Conservation (phyloP, 2,888 invertebrate species). For the Lacanobia oleracea region DNA sequence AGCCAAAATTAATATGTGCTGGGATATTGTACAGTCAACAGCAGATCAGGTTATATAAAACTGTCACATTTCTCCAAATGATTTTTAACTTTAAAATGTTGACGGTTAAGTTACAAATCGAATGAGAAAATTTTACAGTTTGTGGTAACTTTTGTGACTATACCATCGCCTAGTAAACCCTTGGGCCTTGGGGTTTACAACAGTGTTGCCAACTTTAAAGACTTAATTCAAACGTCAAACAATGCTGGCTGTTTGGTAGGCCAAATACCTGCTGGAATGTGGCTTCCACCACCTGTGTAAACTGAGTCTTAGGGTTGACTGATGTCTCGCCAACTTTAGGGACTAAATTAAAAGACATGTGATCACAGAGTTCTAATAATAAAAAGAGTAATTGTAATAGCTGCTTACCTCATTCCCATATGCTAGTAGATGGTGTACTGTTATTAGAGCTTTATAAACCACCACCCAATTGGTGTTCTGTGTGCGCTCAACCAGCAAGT, state of each 20-base stretch:
- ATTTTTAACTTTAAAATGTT: too few relatives aligned
- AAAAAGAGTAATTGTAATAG: conserved; percentile 5
- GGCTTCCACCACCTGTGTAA: too few relatives aligned
- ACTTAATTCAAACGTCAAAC: background rate
- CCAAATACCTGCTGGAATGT: too few relatives aligned
- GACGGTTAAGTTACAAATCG: too few relatives aligned
- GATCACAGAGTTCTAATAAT: too few relatives aligned
- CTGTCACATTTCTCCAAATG: too few relatives aligned
- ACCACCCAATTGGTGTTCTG: conserved; percentile 99
- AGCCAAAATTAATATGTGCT: too few relatives aligned
- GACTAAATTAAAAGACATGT: background rate
- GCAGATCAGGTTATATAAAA: too few relatives aligned
- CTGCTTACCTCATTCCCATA: conserved; percentile 99
- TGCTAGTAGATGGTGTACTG: conserved; percentile 99
- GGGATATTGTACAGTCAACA: too few relatives aligned
- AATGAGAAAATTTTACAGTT: too few relatives aligned
- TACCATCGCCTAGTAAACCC: background rate
- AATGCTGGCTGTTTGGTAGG: too few relatives aligned
- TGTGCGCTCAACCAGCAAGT: conserved; percentile 99
- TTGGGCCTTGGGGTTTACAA: background rate
- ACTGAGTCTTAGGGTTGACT: background rate
- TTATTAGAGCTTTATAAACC: conserved; percentile 99
- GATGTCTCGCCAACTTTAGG: background rate
- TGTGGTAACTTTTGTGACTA: too few relatives aligned
- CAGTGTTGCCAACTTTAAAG: background rate